Conservation (phyloP, 2,888 invertebrate species). For the Orthosia cruda region DNA sequence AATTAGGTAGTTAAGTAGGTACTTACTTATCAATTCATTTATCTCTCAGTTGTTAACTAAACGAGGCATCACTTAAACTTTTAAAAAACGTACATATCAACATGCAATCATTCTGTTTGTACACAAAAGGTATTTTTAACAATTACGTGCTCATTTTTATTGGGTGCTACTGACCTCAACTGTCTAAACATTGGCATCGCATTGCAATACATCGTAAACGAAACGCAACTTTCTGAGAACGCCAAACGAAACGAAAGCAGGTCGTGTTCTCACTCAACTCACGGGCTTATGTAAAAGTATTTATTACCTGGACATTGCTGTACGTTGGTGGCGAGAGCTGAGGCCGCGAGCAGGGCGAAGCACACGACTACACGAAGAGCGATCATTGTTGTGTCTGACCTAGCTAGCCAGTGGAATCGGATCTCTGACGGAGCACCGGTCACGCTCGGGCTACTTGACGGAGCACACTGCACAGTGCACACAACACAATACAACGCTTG, state of each 20-base stretch:
- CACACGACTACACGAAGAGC: constrained; percentile 79
- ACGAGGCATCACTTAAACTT: background rate
- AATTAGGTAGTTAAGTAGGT: background rate
- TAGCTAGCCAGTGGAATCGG: constrained; percentile 15
- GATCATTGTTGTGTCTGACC: constrained; percentile 81
- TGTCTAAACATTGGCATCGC: constrained; percentile 26
- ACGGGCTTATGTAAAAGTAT: constrained; percentile 79
- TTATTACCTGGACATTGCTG: constrained; percentile 85
- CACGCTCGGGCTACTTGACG: constrained; percentile 34
- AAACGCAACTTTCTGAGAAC: constrained; percentile 51
- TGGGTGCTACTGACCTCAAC: constrained; percentile 28
- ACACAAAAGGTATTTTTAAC: background rate
- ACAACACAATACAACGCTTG: constrained; percentile 21
- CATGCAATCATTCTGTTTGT: background rate
- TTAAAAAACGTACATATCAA: background rate
- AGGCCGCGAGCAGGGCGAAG: constrained; percentile 75
- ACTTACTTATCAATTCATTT: background rate
- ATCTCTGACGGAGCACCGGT: constrained; percentile 35
- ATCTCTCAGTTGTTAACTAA: background rate
- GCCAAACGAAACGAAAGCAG: constrained; percentile 78
- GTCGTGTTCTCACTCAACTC: constrained; percentile 71
- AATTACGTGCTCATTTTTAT: constrained; percentile 5
- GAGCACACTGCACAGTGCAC: constrained; percentile 23
- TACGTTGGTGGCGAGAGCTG: constrained; percentile 80
- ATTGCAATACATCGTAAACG: constrained; percentile 20